Evolutionary conservation across 2,797 vertebrate genomes (phyloP), one percentile per base, ranked within the genome.

Genomic region (Sternotherus odoratus): DNA sequence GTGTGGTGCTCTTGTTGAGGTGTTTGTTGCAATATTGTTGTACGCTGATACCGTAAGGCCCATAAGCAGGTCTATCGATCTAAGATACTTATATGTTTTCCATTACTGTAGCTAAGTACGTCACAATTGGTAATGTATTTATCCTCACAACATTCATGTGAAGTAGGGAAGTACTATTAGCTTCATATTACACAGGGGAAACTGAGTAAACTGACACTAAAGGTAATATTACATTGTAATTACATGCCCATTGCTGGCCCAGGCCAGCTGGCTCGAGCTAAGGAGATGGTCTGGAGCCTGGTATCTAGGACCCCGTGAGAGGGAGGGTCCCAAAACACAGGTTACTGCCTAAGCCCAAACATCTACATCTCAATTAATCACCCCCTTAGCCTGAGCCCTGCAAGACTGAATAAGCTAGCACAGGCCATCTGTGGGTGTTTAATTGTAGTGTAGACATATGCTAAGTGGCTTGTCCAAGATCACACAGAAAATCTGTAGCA

Each of bases 1-100:
- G 3, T 0, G 4, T 6, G 4, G 46, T 84, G 72, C 1, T 10
- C 23, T 24, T n/a, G 0, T 0, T 33, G 81, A 46, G 24, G 39
- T 46, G 43, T 74, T 8, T 74, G 69, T 33, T 39, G 21, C 36
- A 74, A 77, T 1, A 2, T 6, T 2, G 77, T n/a, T 57, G 51
- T 43, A 72, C 54, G 16, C 13, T 43, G 80, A 49, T 12, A 30
- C 75, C 0, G 1, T 43, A 89, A 24, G 0, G 5, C 5, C 30
- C n/a, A 1, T 0, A 16, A 82, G 81, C 5, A 0, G n/a, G 79
- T 57, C 57, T 33, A 60, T 60, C 15, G 33, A 33, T 60, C 57
- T 63, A 63, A 63, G 60, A 19, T 36, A n/a, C 17, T 66, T 66
- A 66, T n/a, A 11, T 36, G 33, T 9, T 21, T 19, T 66, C n/a